Evolutionary conservation across 2,797 vertebrate genomes (phyloP).

Genomic region (Emys orbicularis): DNA sequence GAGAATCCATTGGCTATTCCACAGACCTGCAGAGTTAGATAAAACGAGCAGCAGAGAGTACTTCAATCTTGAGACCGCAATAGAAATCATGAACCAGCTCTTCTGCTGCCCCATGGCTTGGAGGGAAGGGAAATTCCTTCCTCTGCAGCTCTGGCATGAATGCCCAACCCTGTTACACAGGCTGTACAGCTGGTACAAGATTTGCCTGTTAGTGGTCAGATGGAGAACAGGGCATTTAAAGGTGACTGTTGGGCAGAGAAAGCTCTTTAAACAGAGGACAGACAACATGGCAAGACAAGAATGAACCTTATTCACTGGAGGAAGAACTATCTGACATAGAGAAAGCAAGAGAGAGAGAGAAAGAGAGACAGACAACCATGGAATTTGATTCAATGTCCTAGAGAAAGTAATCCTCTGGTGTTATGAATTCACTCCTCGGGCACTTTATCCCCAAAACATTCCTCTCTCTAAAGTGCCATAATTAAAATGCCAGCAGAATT

Average conservation of each 20-base stretch:
- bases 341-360: not conserved
- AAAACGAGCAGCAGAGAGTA: not conserved
- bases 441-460: constrained; percentile 20
- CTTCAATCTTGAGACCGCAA: not conserved
- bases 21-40: not conserved
- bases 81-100: not conserved
- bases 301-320: not conserved
- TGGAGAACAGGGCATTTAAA: not conserved
- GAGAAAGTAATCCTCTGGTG: not conserved
- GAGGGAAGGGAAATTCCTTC: not conserved
- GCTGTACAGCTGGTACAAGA: not conserved
- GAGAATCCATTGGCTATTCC: not conserved
- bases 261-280: not conserved
- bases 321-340: not conserved
- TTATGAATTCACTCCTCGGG: constrained; percentile 52
- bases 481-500: constrained; percentile 35
- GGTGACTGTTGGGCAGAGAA: not conserved
- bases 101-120: not conserved
- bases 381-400: not conserved
- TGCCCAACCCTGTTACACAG: not conserved
- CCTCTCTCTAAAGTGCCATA: constrained; percentile 15
- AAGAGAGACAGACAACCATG: not conserved
- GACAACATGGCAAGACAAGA: not conserved
- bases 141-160: not conserved
- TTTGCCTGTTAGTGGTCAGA: not conserved